These are phyloP conservation scores for Agrilus biguttatus DNA, from an alignment of 2,888 invertebrate species.

Conservation along the genomic window DNA sequence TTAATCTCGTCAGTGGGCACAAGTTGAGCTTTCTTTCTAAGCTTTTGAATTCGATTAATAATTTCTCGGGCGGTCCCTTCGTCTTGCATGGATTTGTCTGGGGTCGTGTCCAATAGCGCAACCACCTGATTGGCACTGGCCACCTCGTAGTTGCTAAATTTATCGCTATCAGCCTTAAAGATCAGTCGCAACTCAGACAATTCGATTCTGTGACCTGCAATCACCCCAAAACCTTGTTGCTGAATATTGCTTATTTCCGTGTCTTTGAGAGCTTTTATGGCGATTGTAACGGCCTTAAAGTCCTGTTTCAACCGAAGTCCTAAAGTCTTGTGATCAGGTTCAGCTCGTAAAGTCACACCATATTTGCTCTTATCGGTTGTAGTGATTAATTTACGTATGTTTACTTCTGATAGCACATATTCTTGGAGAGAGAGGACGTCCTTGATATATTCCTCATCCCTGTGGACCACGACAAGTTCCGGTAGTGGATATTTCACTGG, in stretches of 20 bases:
- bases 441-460: slow-evolving; percentile 58
- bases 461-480: slow-evolving; percentile 90
- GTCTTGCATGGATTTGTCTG: slow-evolving; percentile 79
- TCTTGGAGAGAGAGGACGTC: slow-evolving; percentile 66
- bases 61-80: slow-evolving; percentile 94
- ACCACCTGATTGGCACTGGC: slow-evolving; percentile 82
- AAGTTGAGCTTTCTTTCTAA: slow-evolving; percentile 86
- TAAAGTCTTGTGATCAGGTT: slow-evolving; percentile 86
- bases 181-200: slow-evolving; percentile 70
- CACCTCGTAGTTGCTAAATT: slow-evolving; percentile 68
- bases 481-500: slow-evolving; percentile 94
- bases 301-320: slow-evolving; percentile 81
- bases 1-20: slow-evolving; percentile 83
- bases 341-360: slow-evolving; percentile 80
- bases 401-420: slow-evolving; percentile 87
- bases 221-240: slow-evolving; percentile 50
- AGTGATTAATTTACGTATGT: slow-evolving; percentile 70
- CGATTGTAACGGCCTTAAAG: slow-evolving; percentile 74
- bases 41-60: slow-evolving; percentile 89
- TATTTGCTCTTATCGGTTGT: slow-evolving; percentile 86
- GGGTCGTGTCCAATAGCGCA: slow-evolving; percentile 77
- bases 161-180: slow-evolving; percentile 52
- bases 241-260: slow-evolving; percentile 64
- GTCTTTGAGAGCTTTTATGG: slow-evolving; percentile 66
- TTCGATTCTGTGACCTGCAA: slow-evolving; percentile 63